Conservation (phyloP, 2,888 invertebrate species). For the Toxonevra muliebris region DNA sequence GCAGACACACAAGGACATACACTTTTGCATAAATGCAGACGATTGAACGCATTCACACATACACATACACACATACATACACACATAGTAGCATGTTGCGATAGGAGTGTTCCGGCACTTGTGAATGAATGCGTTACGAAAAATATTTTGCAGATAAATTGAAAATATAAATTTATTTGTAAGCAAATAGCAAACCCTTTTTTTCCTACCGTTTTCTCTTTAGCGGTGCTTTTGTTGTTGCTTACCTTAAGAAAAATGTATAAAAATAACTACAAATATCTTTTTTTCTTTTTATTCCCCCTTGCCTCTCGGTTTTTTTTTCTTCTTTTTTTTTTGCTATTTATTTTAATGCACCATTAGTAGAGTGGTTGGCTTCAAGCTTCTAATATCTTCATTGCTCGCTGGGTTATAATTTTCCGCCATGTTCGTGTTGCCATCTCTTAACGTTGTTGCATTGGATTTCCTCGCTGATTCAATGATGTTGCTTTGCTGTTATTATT, state of each 20-base stretch:
- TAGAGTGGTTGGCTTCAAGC: not conserved
- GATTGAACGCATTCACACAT: conserved; percentile 10
- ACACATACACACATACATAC: not conserved
- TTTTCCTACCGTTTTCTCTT: not conserved
- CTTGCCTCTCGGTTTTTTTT: not conserved
- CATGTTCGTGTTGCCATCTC: conserved; percentile 3
- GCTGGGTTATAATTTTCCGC: not conserved
- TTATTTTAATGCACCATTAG: conserved; percentile 31
- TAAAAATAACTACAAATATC: not conserved
- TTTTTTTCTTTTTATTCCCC: not conserved
- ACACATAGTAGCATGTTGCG: not conserved
- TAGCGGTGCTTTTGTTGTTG: not conserved
- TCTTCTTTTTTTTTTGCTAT: not conserved
- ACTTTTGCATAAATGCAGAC: too few relatives aligned
- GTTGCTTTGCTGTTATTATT: conserved; percentile 14
- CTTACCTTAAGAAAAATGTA: not conserved
- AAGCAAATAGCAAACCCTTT: too few relatives aligned
- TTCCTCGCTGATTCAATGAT: not conserved
- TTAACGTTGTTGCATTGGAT: not conserved
- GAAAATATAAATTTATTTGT: too few relatives aligned
- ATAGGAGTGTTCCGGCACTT: not conserved
- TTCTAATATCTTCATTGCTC: not conserved
- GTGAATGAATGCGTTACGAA: not conserved
- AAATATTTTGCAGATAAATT: too few relatives aligned
- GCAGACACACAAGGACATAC: conserved; percentile 14